phyloP scores from a whole-genome alignment of 2,797 vertebrate species.

The Valencia hispanica region DNA sequence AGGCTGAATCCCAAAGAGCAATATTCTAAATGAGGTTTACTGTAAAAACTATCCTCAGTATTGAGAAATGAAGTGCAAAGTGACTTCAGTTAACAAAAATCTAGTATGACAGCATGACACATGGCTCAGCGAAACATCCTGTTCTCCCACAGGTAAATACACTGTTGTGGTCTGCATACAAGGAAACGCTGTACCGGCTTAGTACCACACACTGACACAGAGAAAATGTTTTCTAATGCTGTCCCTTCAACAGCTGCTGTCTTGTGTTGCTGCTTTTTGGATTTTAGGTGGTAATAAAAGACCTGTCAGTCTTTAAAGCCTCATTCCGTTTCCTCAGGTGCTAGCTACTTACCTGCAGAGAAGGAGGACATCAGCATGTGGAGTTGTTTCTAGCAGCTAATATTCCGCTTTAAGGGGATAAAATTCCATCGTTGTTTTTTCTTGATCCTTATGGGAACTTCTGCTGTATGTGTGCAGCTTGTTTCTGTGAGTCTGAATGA shows the following conservation, averaged over 20 bases:
- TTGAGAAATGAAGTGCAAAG: not conserved
- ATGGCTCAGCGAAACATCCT: not conserved
- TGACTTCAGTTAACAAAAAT: not conserved
- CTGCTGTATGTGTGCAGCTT: not conserved
- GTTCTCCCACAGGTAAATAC: not conserved
- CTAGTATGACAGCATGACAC: not conserved
- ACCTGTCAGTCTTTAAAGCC: not conserved
- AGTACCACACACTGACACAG: not conserved
- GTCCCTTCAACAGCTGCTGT: not conserved
- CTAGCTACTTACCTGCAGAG: not conserved
- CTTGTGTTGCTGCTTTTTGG: not conserved
- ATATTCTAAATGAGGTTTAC: not conserved
- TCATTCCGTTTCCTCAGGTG: not conserved
- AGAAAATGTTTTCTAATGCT: not conserved
- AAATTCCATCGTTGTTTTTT: not conserved
- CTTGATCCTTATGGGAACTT: not conserved
- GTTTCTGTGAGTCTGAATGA: not conserved
- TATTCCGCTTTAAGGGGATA: not conserved
- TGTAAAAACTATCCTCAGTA: not conserved
- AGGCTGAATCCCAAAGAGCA: not conserved
- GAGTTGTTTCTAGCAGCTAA: not conserved
- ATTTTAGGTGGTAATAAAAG: not conserved
- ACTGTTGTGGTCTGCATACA: not conserved
- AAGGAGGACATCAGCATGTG: not conserved
- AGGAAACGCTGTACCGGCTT: not conserved